These are phyloP conservation scores for Ametastegia equiseti DNA, from an alignment of 2,888 invertebrate species.

Conservation along the genomic window DNA sequence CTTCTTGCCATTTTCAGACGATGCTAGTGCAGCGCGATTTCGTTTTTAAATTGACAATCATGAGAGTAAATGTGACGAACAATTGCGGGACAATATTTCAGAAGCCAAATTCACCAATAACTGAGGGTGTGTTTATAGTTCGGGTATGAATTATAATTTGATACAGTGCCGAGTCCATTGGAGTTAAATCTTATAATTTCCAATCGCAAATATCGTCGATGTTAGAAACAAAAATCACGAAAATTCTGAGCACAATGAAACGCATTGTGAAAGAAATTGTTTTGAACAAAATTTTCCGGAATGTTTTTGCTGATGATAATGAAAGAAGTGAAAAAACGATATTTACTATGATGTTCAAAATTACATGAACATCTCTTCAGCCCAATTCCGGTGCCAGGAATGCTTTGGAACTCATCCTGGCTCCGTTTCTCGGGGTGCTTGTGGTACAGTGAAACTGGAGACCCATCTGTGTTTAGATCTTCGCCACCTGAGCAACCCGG, in stretches of 20 bases:
- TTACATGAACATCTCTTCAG: conserved; percentile 21
- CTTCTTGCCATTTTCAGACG: background rate
- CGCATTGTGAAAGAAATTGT: too few species aligned
- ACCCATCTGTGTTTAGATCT: conserved; percentile 53
- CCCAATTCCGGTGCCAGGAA: background rate
- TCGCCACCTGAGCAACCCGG: conserved; percentile 54
- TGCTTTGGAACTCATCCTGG: background rate
- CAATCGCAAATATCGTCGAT: too few species aligned
- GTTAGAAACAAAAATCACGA: too few species aligned
- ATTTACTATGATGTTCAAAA: background rate
- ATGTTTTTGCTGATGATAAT: background rate
- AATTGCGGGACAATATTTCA: background rate
- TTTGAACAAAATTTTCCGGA: too few species aligned
- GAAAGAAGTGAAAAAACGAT: background rate
- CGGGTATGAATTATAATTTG: background rate
- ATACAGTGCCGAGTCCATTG: too few species aligned
- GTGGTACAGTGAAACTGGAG: conserved; percentile 53
- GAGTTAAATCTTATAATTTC: too few species aligned
- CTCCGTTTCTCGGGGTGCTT: conserved; percentile 54
- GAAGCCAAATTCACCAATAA: too few species aligned
- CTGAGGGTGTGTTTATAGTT: too few species aligned
- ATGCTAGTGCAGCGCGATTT: background rate
- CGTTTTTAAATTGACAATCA: background rate
- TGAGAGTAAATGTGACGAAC: background rate
- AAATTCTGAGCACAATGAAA: too few species aligned